phyloP scores from a whole-genome alignment of 2,888 invertebrate species.

The Cryptocheilus praepositus region DNA sequence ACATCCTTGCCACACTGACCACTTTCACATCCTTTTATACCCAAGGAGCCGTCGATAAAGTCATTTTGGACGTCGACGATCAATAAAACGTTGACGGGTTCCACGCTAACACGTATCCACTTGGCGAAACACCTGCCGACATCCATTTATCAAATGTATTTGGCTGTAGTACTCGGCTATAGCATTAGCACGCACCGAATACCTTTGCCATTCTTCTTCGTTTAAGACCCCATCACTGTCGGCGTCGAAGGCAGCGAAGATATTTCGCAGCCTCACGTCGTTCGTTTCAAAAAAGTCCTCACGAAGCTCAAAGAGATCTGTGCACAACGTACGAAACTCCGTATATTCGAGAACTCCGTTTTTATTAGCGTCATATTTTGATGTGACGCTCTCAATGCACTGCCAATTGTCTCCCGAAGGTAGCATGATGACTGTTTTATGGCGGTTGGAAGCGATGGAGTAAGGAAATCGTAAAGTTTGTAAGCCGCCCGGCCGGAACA shows the following conservation, averaged over 20 bases:
- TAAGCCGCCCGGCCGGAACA: too few species aligned
- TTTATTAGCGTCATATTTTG: not conserved
- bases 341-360: not conserved
- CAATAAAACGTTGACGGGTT: conserved; percentile 89
- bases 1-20: conserved; percentile 92
- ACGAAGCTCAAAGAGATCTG: not conserved
- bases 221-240: not conserved
- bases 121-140: conserved; percentile 84
- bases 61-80: conserved; percentile 99
- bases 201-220: conserved; percentile 2
- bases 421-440: too few species aligned
- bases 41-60: conserved; percentile 94
- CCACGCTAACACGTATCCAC: conserved; percentile 84
- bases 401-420: too few species aligned
- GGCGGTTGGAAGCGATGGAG: too few species aligned
- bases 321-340: not conserved
- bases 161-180: too few species aligned
- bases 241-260: conserved; percentile 1
- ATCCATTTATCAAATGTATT: too few species aligned
- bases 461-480: too few species aligned
- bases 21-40: conserved; percentile 91
- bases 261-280: not conserved
- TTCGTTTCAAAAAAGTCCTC: conserved; percentile 20
- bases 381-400: not conserved
- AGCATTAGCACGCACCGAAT: too few species aligned